phyloP scores from a whole-genome alignment of 2,113 vertebrate genomes.

The Nematolebias whitei region DNA sequence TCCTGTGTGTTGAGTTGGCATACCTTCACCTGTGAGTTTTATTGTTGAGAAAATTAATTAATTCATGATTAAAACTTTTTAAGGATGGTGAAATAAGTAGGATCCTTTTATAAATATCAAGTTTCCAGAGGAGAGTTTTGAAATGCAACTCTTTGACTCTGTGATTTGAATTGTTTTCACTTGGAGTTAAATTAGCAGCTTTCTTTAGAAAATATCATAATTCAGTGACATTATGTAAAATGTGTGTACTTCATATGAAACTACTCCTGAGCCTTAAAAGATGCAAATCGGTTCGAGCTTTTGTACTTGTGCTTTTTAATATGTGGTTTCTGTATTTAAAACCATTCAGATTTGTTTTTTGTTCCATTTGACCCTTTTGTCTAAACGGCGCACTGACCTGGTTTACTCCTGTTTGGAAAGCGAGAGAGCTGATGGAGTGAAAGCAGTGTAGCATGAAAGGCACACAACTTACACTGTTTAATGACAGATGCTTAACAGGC shows the following conservation, averaged over 20 bases:
- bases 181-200: no score
- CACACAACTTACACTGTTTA: conserved; percentile 56
- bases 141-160: no score
- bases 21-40: background rate
- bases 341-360: background rate
- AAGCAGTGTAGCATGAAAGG: conserved; percentile 60
- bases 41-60: background rate
- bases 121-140: no score
- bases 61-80: background rate
- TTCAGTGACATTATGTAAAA: no score
- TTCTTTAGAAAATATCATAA: no score
- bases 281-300: no score
- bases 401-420: conserved; percentile 17
- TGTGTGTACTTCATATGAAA: no score
- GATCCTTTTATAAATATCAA: no score
- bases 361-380: background rate
- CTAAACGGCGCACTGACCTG: conserved; percentile 7
- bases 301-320: no score
- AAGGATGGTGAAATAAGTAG: background rate
- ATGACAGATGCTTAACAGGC: conserved; percentile 73
- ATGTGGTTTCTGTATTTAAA: background rate
- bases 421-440: conserved; percentile 36
- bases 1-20: conserved; percentile 2
- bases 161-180: no score
- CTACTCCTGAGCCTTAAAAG: background rate